A percentile compares a stretch with the other conserved stretches of the same genome.
phyloP scores from a whole-genome alignment of 1,140 invertebrate species.

The Hyles euphorbiae region DNA sequence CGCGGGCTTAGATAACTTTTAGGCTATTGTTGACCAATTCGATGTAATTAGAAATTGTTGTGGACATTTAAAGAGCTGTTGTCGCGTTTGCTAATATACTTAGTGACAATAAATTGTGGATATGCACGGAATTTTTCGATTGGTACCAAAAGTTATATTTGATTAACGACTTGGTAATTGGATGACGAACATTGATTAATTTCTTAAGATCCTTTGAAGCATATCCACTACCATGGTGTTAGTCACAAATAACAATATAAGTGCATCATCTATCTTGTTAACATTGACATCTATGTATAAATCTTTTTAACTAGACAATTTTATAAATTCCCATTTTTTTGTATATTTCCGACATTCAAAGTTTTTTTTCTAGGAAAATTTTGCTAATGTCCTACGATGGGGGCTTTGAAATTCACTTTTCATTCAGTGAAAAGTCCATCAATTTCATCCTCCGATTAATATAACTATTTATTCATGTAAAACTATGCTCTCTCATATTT shows the following conservation, averaged over 20 bases:
- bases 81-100: background rate
- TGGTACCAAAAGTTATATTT: no score
- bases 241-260: no score
- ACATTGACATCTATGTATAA: no score
- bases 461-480: constrained; percentile 7
- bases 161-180: no score
- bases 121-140: background rate
- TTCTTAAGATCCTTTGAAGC: no score
- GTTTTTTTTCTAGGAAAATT: constrained; percentile 56
- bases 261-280: no score
- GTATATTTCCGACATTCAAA: constrained; percentile 43
- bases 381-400: constrained; percentile 43
- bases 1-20: no score
- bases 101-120: constrained; percentile 6
- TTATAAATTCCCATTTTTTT: background rate
- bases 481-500: constrained; percentile 21
- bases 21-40: background rate
- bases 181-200: no score
- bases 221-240: no score
- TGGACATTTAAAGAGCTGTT: background rate
- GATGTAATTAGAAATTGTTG: constrained; percentile 1
- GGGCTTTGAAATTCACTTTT: constrained; percentile 55
- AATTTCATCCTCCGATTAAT: constrained; percentile 40
- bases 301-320: background rate
- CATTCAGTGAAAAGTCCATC: constrained; percentile 42